Evolutionary conservation across 2,113 vertebrate genomes (phyloP), one percentile per base, ranked within the genome.

Genomic region (Callocephalon fimbriatum): DNA sequence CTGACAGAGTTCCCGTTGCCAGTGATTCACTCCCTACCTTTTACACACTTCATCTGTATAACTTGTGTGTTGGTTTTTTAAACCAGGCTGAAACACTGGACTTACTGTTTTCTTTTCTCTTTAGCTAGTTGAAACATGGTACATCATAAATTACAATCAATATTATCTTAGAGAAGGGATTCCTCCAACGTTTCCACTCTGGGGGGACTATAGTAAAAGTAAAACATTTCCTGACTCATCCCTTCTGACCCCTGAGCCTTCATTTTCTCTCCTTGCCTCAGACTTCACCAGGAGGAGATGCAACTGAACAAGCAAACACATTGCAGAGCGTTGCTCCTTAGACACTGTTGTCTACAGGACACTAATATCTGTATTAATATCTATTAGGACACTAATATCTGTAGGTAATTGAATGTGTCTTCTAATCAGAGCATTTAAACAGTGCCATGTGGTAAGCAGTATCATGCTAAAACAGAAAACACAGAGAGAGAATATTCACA

Each of bases 11-110:
- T 97, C 92, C 97, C 90, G 70, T 93, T 98, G 98, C 96, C 96
- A 97, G 93, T 97, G 97, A 97, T 98, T 98, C 98, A 98, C 96
- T 95, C 96, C 84, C 95, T 97, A 72, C 83, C 96, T 95, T 97
- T 96, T 94, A 95, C 96, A 98, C 94, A 91, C 93, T 98, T 93
- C 59, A 66, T 70, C 97, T 98, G 72, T 95, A 95, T 91, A 61
- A 66, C 20, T 56, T 65, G 44, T 38, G 76, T 68, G 5, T 3
- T 32, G 59, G 31, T 31, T 56, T 38, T 70, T 66, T 11, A 27
- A 10, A 23, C 88, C 96, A 96, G 76, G 59, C 76, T 92, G 76
- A 26, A 96, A 95, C 81, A 75, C 63, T 95, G 63, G 61, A 59
- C 37, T 81, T 90, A 75, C 29, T 93, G 31, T 94, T 95, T 84